Evolutionary conservation across 1,140 invertebrate genomes (phyloP), one percentile per base, ranked within the genome.

Genomic region (Drosophila insularis): DNA sequence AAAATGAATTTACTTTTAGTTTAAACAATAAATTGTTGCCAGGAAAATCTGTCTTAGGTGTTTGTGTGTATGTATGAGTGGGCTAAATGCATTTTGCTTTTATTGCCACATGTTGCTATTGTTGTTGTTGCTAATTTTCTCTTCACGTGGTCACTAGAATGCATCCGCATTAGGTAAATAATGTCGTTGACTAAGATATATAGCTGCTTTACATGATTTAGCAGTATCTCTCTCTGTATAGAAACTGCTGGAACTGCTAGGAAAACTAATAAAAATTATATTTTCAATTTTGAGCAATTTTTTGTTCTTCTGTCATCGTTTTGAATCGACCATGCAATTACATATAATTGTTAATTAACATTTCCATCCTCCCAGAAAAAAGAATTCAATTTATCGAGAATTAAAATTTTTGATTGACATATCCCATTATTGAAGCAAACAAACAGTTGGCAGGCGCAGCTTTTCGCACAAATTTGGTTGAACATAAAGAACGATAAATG

Each of bases 21-120:
- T 82, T 87, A 89, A 89, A 86, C 79, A 86, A 86, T 87, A 74
- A 76, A 79, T 77, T 81, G 73, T 73, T 81, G 69, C 54, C 66
- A 35, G 73, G 68, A 71, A 74, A 72, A 75, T 39, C 58, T 21
- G 61, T 69, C 71, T 65, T 35, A 14, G 55, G 7, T 39, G 11
- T 55, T 21, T 68, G 59, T 70, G 55, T 63, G 10, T 13, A 2
- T 37, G 13, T n/a, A 37, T 37, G 35, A 37, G n/a, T 27, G 46
- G 23, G 58, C 13, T 68, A 69, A 75, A 75, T 75, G 72, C 72
- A 75, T 75, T 75, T 75, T 27, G 14, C 17, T 68, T 56, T 50
- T 71, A 58, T 59, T 50, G 31, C 43, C 43, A 50, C 43, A 50
- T 50, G 17, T 50, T 50, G 17, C 43, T n/a, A 43, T 11, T 70